Evolutionary conservation across 2,113 vertebrate species (phyloP).

Genomic region (Aldabrachelys gigantea): DNA sequence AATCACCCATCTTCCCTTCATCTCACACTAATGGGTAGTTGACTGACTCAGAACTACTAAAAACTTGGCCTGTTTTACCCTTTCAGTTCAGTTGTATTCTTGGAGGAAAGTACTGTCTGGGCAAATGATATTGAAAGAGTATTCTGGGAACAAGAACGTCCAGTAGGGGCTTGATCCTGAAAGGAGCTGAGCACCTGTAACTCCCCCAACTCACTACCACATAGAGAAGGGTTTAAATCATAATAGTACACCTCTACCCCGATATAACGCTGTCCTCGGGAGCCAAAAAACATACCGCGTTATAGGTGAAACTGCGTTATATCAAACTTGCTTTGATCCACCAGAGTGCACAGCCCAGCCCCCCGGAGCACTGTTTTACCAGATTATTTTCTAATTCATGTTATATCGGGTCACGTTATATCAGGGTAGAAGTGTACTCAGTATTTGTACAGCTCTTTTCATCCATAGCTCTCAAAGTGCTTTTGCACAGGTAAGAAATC

Average conservation of each 20-base stretch:
- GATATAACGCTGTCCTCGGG: too few relatives aligned
- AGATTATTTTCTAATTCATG: too few relatives aligned
- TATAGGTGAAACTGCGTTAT: too few relatives aligned
- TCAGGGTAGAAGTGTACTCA: background rate
- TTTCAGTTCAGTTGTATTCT: background rate
- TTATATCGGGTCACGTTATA: too few relatives aligned
- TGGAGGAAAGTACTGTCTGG: background rate
- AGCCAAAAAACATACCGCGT: too few relatives aligned
- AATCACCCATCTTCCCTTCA: slow-evolving; percentile 13
- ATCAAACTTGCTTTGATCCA: too few relatives aligned
- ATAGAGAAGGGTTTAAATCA: background rate
- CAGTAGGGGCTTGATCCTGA: background rate
- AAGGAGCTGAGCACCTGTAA: background rate
- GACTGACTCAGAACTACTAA: background rate
- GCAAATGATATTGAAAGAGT: background rate
- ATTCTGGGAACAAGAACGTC: background rate
- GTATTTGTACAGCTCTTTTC: background rate
- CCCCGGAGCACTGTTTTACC: too few relatives aligned
- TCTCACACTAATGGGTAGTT: background rate
- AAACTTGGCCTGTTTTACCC: background rate
- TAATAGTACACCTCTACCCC: background rate
- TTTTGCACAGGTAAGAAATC: background rate
- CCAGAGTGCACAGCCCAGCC: too few relatives aligned
- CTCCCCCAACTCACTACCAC: background rate
- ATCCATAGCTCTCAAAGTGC: background rate